A percentile compares a stretch with the other conserved stretches of the same genome.
phyloP scores from a whole-genome alignment of 2,797 vertebrate genomes.

The Sarcophilus harrisii region DNA sequence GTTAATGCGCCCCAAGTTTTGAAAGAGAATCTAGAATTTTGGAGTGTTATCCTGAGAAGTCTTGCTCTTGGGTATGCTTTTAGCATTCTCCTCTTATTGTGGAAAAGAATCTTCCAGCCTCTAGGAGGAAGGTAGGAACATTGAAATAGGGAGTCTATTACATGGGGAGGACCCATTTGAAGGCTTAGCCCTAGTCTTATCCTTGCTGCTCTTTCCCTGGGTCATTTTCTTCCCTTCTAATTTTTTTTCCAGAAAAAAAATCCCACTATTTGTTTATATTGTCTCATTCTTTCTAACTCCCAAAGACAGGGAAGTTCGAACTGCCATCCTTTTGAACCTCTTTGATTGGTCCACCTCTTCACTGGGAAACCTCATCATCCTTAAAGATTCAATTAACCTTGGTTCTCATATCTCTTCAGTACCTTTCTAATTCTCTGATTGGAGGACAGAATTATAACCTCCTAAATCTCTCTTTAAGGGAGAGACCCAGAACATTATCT shows the following conservation, averaged over 20 bases:
- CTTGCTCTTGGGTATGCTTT: neutral
- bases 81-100: neutral
- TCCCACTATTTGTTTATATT: neutral
- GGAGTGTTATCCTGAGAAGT: neutral
- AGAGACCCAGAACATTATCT: neutral
- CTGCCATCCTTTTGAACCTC: neutral
- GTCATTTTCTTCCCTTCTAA: neutral
- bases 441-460: neutral
- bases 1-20: neutral
- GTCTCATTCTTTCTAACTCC: neutral
- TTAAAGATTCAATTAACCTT: neutral
- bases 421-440: neutral
- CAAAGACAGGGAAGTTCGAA: neutral
- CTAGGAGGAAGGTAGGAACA: neutral
- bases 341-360: neutral
- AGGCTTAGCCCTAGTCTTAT: neutral
- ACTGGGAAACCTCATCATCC: neutral
- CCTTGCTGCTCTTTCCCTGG: neutral
- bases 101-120: neutral
- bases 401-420: neutral
- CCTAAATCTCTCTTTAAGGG: neutral
- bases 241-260: neutral
- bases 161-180: neutral
- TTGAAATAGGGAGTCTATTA: neutral
- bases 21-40: neutral